A percentile compares a stretch with the other conserved stretches of the same genome.
These are phyloP conservation scores for Muscina levida DNA, from an alignment of 2,888 invertebrate species.

Conservation along the genomic window DNA sequence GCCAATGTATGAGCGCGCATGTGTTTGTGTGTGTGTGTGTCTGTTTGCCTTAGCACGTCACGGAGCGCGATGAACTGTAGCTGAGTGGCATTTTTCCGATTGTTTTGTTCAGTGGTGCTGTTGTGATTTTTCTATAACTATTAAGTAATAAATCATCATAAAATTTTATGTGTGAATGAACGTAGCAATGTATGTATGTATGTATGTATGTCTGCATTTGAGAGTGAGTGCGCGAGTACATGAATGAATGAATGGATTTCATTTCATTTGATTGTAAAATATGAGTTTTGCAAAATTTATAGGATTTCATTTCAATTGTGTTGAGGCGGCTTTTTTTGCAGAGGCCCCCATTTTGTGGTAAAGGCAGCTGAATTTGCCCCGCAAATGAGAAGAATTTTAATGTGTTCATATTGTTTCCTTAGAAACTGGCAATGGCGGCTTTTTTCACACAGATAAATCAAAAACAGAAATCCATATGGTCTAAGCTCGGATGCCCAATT, in stretches of 20 bases:
- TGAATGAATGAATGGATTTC: slow-evolving; percentile 46
- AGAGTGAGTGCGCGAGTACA: too few species aligned
- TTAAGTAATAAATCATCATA: slow-evolving; percentile 66
- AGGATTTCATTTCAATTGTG: too few species aligned
- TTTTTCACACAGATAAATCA: too few species aligned
- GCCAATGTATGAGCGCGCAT: too few species aligned
- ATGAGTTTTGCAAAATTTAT: slow-evolving; percentile 15
- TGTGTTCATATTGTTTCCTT: background rate
- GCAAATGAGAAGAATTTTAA: background rate
- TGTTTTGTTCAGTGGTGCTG: slow-evolving; percentile 23
- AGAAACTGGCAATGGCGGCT: background rate
- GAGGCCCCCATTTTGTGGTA: too few species aligned
- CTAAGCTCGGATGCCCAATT: too few species aligned
- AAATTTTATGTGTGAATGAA: slow-evolving; percentile 60
- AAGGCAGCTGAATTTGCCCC: background rate
- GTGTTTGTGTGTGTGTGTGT: background rate
- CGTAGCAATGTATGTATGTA: too few species aligned
- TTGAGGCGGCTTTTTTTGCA: background rate
- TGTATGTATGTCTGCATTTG: too few species aligned
- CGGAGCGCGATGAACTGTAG: background rate
- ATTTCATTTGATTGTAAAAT: slow-evolving; percentile 47
- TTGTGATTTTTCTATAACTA: slow-evolving; percentile 50
- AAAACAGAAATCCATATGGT: too few species aligned
- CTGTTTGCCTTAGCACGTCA: too few species aligned
- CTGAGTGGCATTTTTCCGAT: slow-evolving; percentile 15